Conservation (phyloP, 2,888 invertebrate species). For the Tridacna crocea region DNA sequence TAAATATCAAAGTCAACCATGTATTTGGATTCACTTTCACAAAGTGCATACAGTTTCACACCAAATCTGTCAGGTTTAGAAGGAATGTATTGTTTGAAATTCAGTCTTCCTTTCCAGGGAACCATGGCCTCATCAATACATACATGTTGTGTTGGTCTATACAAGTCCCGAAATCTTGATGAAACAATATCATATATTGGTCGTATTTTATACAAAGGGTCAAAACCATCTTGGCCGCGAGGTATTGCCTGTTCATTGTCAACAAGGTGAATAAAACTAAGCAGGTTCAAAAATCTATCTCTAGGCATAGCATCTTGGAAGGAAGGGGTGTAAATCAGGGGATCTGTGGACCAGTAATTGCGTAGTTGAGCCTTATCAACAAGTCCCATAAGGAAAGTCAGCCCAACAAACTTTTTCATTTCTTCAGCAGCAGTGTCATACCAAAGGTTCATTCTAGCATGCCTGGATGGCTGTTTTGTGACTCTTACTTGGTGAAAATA, state of each 20-base stretch:
- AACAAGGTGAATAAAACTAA: slow-evolving; percentile 6
- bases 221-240: slow-evolving; percentile 7
- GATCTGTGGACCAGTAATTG: slow-evolving; percentile 9
- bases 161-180: slow-evolving; percentile 8
- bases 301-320: slow-evolving; percentile 17
- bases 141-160: slow-evolving; percentile 19
- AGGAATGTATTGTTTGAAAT: slow-evolving; percentile 33
- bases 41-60: slow-evolving; percentile 17
- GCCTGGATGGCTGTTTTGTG: not conserved
- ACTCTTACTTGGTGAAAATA: not conserved
- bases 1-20: slow-evolving; percentile 14
- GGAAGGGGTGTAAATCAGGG: not conserved
- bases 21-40: slow-evolving; percentile 15
- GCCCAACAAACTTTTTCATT: slow-evolving; percentile 2
- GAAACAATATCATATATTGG: slow-evolving; percentile 20
- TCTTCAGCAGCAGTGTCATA: not conserved
- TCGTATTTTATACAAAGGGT: slow-evolving; percentile 16
- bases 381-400: slow-evolving; percentile 11
- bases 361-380: slow-evolving; percentile 6
- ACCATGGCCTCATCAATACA: slow-evolving; percentile 28
- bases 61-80: slow-evolving; percentile 35
- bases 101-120: slow-evolving; percentile 31
- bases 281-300: slow-evolving; percentile 18
- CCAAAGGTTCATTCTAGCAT: not conserved
- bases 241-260: slow-evolving; percentile 9